These are phyloP conservation scores for Malurus cyaneus DNA, from an alignment of 2,113 vertebrate species.

Conservation along the genomic window DNA sequence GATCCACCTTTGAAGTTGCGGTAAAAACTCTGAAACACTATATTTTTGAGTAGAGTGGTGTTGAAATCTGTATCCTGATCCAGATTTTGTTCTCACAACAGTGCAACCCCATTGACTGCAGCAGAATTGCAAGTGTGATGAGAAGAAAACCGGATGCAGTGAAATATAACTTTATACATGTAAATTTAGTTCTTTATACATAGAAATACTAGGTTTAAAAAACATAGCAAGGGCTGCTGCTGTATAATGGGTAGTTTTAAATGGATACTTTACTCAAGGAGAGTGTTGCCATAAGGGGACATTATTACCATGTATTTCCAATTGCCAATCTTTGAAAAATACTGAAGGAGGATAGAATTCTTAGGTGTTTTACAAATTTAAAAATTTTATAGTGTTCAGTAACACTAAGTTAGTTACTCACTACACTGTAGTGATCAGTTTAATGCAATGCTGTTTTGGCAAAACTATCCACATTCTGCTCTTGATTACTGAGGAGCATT, in stretches of 20 bases:
- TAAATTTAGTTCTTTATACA: neutral
- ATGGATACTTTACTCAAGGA: neutral
- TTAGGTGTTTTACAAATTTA: neutral
- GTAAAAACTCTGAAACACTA: conserved; percentile 45
- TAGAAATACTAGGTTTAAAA: neutral
- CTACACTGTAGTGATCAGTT: neutral
- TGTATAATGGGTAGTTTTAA: neutral
- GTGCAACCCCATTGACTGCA: neutral
- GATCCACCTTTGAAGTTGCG: conserved; percentile 9
- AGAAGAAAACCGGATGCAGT: neutral
- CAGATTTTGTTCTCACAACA: conserved; percentile 17
- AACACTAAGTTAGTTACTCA: neutral
- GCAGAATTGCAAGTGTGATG: neutral
- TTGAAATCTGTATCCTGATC: conserved; percentile 58
- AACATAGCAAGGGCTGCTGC: neutral
- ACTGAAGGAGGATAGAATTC: neutral
- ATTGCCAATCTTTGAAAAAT: neutral
- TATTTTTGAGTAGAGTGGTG: conserved; percentile 39
- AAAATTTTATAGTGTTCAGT: neutral
- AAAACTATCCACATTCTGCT: neutral
- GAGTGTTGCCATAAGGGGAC: neutral
- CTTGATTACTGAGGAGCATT: neutral
- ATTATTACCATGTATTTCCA: neutral
- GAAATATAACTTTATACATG: neutral
- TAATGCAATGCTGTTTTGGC: neutral